Base-by-base conservation (phyloP, 2,797 vertebrate species). In the Anabas testudineus region DNA sequence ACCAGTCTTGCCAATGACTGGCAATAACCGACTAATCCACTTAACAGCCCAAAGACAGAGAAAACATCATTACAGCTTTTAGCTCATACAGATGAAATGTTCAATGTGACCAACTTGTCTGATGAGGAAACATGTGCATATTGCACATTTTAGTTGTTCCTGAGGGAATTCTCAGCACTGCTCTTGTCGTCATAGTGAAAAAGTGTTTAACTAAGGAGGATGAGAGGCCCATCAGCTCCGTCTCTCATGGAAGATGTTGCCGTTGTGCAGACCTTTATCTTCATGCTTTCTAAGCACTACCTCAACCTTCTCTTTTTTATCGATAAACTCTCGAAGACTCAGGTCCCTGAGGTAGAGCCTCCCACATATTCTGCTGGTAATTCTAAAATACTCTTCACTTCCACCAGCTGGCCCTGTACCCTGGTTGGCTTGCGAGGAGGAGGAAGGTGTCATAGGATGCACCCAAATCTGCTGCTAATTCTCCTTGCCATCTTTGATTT, bases 261-360 rank as follows among this genome's bases (percentile, higher is more conserved):
- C 1, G 6, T 45, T 48, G 26, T 32, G 51, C 49, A 67, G 67
- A 67, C 36, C 28, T 66, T 54, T 68, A 42, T 37, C 42, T 30
- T 69, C 9, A 73, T 60, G 48, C 59, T 63, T 52, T 74, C 22
- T 8, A 53, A 5, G 12, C 36, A 53, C 34, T 10, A 15, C 30
- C 7, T 60, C 39, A 26, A 28, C 54, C 47, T 72, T 24, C 34
- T 55, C 21, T 71, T 46, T 45, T 34, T 32, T 48, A 70, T 76
- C 76, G 22, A 19, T 52, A 9, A 71, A 55, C 18, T 61, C 42
- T 15, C 56, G 34, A 30, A 36, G 28, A 24, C 36, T 61, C 24
- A 22, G 32, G 26, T 57, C 48, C 49, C 43, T 55, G 18, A 47
- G 39, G 22, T 19, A 45, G 16, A 51, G 55, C 30, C 43, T 45